Evolutionary conservation across 2,113 vertebrate genomes (phyloP).

Genomic region (Vombatus ursinus): DNA sequence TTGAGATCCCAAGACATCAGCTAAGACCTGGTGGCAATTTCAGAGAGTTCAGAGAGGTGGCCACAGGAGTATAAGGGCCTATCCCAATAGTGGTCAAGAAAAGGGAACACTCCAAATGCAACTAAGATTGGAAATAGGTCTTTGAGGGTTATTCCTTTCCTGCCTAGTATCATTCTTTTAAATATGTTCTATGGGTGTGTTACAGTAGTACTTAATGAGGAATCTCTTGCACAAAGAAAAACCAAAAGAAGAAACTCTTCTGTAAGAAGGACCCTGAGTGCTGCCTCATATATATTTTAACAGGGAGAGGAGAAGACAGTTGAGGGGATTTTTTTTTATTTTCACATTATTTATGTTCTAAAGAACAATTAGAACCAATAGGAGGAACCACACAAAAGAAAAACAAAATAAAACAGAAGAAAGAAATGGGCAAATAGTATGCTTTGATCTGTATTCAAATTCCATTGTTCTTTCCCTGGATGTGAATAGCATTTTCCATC

Average conservation of each 20-base stretch:
- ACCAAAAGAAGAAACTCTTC: background rate
- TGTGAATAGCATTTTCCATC: no score
- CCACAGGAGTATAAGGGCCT: background rate
- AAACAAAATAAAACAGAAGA: no score
- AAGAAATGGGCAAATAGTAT: no score
- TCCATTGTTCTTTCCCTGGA: no score
- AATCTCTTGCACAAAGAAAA: background rate
- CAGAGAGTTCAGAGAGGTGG: background rate
- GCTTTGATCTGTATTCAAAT: no score
- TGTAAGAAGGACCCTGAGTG: background rate
- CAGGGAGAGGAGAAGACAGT: background rate
- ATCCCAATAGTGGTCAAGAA: background rate
- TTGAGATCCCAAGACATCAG: background rate
- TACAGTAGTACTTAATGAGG: background rate
- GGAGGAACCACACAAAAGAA: no score
- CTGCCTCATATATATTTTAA: background rate
- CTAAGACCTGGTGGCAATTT: background rate
- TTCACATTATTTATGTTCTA: no score
- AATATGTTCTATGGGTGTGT: no score
- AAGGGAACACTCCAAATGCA: background rate
- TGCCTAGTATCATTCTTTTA: background rate
- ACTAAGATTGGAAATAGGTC: background rate
- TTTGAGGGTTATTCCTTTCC: background rate
- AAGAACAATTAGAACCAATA: no score
- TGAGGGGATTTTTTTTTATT: no score